Evolutionary conservation across 2,888 invertebrate genomes (phyloP).

Genomic region (Apotomis turbidana): DNA sequence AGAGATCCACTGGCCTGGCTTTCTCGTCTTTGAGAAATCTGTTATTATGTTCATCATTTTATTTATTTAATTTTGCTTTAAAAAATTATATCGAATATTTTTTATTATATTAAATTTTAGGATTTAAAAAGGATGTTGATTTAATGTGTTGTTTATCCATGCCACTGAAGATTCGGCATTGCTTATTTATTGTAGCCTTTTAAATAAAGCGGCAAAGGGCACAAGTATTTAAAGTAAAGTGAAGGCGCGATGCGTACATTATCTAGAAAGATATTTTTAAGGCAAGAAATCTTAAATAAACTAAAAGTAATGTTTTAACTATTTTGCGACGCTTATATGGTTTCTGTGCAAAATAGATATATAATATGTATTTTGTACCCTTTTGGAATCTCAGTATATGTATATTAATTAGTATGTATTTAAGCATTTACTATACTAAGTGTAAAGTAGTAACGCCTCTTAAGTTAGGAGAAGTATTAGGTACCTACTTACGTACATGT

Average conservation of each 20-base stretch:
- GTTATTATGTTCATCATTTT: not conserved
- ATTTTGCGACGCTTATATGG: slow-evolving; percentile 14
- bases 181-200: not conserved
- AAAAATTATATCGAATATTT: not conserved
- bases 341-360: slow-evolving; percentile 29
- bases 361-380: slow-evolving; percentile 29
- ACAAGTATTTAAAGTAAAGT: slow-evolving; percentile 10
- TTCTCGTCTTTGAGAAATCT: not conserved
- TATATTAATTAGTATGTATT: not conserved
- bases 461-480: not conserved
- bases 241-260: not conserved
- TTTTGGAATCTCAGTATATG: slow-evolving; percentile 29
- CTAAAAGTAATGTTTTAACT: slow-evolving; percentile 11
- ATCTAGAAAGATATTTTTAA: not conserved
- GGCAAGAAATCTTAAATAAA: not conserved
- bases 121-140: not conserved
- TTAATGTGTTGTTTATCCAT: not conserved
- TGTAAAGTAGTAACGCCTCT: slow-evolving; percentile 11
- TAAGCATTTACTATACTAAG: slow-evolving; percentile 17
- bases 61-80: not conserved
- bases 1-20: not conserved
- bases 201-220: slow-evolving; percentile 4
- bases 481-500: not conserved
- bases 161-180: not conserved
- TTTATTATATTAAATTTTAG: not conserved